phyloP scores from a whole-genome alignment of 2,888 invertebrate genomes.

The Linyphia triangularis region DNA sequence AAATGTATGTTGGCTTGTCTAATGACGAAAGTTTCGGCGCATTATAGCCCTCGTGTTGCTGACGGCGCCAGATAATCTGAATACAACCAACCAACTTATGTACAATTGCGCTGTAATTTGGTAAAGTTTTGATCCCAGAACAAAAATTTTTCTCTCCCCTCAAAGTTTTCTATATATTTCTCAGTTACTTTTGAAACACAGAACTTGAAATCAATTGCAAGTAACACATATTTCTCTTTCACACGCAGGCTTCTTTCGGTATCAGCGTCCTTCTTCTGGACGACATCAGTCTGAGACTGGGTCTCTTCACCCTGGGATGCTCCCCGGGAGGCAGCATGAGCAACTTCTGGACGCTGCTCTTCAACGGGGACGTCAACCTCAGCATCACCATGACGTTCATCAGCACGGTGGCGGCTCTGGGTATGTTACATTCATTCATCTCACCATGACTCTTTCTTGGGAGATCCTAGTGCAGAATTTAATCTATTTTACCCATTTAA shows the following conservation, averaged over 20 bases:
- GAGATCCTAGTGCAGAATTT: too few species aligned
- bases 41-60: too few species aligned
- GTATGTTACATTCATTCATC: conserved; percentile 78
- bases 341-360: conserved; percentile 95
- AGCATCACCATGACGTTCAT: conserved; percentile 97
- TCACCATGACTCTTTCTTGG: too few species aligned
- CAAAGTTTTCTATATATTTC: background rate
- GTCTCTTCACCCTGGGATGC: conserved; percentile 88
- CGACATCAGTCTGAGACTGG: conserved; percentile 81
- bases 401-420: conserved; percentile 92
- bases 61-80: too few species aligned
- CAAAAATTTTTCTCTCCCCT: background rate
- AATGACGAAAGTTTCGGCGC: too few species aligned
- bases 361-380: conserved; percentile 94
- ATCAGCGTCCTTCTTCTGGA: conserved; percentile 76
- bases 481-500: too few species aligned
- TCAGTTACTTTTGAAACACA: too few species aligned
- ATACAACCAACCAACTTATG: too few species aligned
- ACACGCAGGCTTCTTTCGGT: conserved; percentile 77
- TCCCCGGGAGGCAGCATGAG: conserved; percentile 97
- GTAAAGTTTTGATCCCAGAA: background rate
- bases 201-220: background rate
- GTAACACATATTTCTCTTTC: background rate
- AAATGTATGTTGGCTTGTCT: too few species aligned
- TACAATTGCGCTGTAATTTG: background rate